Evolutionary conservation across 2,113 vertebrate genomes (phyloP).

Genomic region (Prionailurus viverrinus): DNA sequence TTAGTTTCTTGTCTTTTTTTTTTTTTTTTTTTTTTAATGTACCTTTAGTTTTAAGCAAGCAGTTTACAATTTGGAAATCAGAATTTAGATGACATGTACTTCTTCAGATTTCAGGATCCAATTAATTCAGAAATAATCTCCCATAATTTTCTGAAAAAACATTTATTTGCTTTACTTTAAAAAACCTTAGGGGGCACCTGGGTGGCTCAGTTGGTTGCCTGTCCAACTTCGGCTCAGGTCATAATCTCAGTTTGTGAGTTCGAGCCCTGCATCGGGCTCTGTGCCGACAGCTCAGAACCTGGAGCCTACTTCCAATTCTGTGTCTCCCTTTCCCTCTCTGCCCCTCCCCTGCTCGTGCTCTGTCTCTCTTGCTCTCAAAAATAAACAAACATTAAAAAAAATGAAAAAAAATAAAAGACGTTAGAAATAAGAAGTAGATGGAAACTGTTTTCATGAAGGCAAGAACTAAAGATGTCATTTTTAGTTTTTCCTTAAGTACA

Average conservation of each 20-base stretch:
- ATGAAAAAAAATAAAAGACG: not conserved
- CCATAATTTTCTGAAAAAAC: constrained; percentile 26
- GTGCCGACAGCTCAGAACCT: too few species aligned
- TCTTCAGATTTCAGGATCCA: not conserved
- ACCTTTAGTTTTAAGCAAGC: not conserved
- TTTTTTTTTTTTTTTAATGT: not conserved
- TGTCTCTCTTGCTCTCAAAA: too few species aligned
- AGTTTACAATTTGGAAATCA: constrained; percentile 1
- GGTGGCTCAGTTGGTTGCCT: too few species aligned
- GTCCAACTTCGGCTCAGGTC: too few species aligned
- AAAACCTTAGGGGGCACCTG: not conserved
- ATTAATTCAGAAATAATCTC: constrained; percentile 5
- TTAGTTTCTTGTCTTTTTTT: not conserved
- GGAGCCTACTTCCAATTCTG: too few species aligned
- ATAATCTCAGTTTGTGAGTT: too few species aligned
- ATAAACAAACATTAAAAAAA: too few species aligned
- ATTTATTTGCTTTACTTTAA: not conserved
- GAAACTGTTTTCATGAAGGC: not conserved
- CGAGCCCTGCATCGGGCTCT: too few species aligned
- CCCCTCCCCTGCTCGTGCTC: too few species aligned
- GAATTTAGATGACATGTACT: not conserved
- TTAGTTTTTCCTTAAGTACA: constrained; percentile 42
- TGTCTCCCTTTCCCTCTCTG: too few species aligned
- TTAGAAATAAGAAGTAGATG: constrained; percentile 57
- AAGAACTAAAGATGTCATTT: not conserved